Evolutionary conservation across 1,140 invertebrate species (phyloP), one percentile per base, ranked within the genome.

Genomic region (Carcinoscorpius rotundicauda): DNA sequence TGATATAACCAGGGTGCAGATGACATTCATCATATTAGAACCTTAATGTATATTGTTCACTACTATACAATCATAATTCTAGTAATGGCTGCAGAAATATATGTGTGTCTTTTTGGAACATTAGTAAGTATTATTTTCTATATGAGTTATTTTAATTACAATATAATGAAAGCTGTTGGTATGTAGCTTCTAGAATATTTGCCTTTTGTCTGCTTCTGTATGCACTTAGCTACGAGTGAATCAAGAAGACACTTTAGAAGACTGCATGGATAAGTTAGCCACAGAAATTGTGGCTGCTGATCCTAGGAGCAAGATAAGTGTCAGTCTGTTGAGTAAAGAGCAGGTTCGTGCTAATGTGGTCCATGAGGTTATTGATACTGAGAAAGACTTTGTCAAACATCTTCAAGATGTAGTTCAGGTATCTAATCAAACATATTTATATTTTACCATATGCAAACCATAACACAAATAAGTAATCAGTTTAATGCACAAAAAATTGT

Each of bases 311-410:
- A 66, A 68, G 64, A 62, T 67, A 48, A 68, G 55, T 59, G 63
- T 67, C n/a, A 68, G 61, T 63, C 58, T 65, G 10, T 59, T 71
- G 57, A 69, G 67, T 56, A 60, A 68, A 52, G 71, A 72, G 60
- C 85, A 87, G 77, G 85, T 89, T 48, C 76, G 89, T 11, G 82
- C 85, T 9, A 88, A 87, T 76, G 87, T 91, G 5, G 84, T 92
- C 56, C 82, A 86, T 63, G 89, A 91, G 76, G 81, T 91, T 56
- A 80, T 91, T 64, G 82, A 83, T 62, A 90, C 88, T 0, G 89
- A 92, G 75, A 75, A 85, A 56, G 88, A 91, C 73, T 91, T 90
- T 76, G 88, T 91, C 0, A 86, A 87, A 75, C 82, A 89, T 69
- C 76, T 92, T 6, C 81, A 83, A 70, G 87, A 92, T 78, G 84